Evolutionary conservation across 2,888 invertebrate species (phyloP), one percentile per base, ranked within the genome.

Genomic region (Cataglyphis cursor): DNA sequence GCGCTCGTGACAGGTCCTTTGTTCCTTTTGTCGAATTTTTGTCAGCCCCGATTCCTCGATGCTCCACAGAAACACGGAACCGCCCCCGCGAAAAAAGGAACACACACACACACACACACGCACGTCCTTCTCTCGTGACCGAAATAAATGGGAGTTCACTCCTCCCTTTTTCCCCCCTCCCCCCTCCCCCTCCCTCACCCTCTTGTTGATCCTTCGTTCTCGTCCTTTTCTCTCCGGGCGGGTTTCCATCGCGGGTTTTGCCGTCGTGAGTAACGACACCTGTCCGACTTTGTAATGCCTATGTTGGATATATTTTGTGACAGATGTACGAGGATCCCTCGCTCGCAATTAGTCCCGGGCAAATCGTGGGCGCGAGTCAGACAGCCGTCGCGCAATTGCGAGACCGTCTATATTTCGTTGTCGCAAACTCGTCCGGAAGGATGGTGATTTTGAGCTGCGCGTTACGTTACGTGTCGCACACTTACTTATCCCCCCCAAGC

Each of bases 191-290:
- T 10, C 57, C 10, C 21, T 31, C 10, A 21, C 54, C 31, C 38
- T 21, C 57, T 15, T 15, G 59, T 15, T 24, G 54, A 18, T 54
- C 64, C 68, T 51, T 51, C 81, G 76, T 75, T 83, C 80, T 83
- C 72, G 66, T 87, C 86, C 84, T 87, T 82, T 78, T 85, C 86
- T 74, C 81, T 80, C 82, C n/a, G 8, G 76, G 44, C 51, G n/a
- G n/a, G 61, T 72, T 75, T n/a, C 64, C 84, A 61, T 59, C 44
- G 83, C n/a, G n/a, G n/a, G 82, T 72, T 85, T 78, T 62, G 54
- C 66, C 76, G 70, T 41, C 64, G 82, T 75, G 89, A 89, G 72
- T 85, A 88, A 89, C 88, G 89, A 89, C 83, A 87, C 81, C 84
- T 82, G 88, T 86, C 85, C 82, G 62, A 57, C 48, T 28, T 72